phyloP scores from a whole-genome alignment of 2,113 vertebrate species.

The Chaetura pelagica region DNA sequence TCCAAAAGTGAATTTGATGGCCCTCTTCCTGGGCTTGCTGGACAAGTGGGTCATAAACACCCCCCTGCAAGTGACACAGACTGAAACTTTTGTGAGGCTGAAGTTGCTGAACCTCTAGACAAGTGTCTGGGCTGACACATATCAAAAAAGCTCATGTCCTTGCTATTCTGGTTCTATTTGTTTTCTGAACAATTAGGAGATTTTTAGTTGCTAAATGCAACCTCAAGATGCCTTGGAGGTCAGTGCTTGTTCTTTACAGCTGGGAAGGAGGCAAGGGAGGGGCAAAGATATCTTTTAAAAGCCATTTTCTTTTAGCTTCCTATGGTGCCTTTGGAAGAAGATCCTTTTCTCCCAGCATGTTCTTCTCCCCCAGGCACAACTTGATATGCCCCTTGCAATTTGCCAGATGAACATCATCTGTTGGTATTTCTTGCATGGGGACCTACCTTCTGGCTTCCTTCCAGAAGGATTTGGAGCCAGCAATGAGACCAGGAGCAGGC shows the following conservation, averaged over 20 bases:
- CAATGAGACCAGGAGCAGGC: background rate
- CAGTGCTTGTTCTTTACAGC: slow-evolving; percentile 13
- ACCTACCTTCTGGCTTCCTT: slow-evolving; percentile 10
- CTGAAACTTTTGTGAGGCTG: background rate
- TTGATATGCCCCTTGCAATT: slow-evolving; percentile 26
- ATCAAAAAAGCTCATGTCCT: background rate
- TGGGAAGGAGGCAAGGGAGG: background rate
- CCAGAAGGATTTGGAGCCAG: background rate
- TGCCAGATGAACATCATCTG: slow-evolving; percentile 40
- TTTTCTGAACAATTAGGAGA: slow-evolving; percentile 39
- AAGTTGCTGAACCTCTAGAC: background rate
- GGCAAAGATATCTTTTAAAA: slow-evolving; percentile 6
- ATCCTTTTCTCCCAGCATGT: slow-evolving; percentile 4
- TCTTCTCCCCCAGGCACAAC: slow-evolving; percentile 34
- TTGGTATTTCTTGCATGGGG: slow-evolving; percentile 33
- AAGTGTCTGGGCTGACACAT: background rate
- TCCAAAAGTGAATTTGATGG: background rate
- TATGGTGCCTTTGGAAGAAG: slow-evolving; percentile 19
- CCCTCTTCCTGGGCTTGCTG: background rate
- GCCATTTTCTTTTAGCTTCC: slow-evolving; percentile 32
- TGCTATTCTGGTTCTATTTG: background rate
- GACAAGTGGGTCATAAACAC: background rate
- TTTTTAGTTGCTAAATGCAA: slow-evolving; percentile 4
- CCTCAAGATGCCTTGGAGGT: background rate
- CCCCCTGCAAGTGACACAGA: background rate